Base-by-base conservation (phyloP, 2,113 vertebrate genomes). In the Cyprinodon variegatus region DNA sequence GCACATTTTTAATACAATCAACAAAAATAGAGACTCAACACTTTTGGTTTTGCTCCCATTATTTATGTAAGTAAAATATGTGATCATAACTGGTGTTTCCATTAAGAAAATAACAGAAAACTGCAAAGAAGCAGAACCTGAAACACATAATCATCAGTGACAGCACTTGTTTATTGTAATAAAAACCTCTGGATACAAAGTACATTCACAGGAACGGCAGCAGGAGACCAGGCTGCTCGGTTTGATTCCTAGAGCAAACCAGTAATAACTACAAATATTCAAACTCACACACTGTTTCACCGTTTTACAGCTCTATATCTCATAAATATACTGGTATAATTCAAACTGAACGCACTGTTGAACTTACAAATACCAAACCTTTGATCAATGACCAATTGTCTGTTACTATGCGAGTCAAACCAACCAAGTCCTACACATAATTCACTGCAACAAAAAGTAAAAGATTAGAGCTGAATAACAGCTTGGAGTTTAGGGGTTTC, bases 111-210 rank as follows among this genome's bases (percentile, higher is more conserved):
- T 14, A 57, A 57, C 50, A 1, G 3, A 2, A 0, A 59, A 29
- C 22, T 48, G 14, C 9, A 48, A 7, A 5, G 4, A 48, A 67
- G 10, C 15, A 36, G 15, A 9, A 3, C 5, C 15, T 1, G 39
- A 39, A 37, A 11, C 17, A 11, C 62, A 15, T 61, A 63, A 60
- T 39, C 12, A 10, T 1, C 50, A 22, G 0, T 74, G 70, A 78
- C 86, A 90, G 84, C 78, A 81, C 81, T 86, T 77, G 75, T 95
- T 94, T 94, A 95, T 93, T 95, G 82, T 92, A 85, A 85, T 92
- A 93, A 93, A 94, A 94, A 90, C 83, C 79, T 88, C 87, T 86
- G 86, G 90, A 90, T 94, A 94, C 91, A 94, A 95, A 95, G 84
- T 92, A 93, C 93, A 94, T 94, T 95, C 91, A 94, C 90, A 88